Base-by-base conservation (phyloP, 2,888 invertebrate species). In the Hypolimnas misippus region DNA sequence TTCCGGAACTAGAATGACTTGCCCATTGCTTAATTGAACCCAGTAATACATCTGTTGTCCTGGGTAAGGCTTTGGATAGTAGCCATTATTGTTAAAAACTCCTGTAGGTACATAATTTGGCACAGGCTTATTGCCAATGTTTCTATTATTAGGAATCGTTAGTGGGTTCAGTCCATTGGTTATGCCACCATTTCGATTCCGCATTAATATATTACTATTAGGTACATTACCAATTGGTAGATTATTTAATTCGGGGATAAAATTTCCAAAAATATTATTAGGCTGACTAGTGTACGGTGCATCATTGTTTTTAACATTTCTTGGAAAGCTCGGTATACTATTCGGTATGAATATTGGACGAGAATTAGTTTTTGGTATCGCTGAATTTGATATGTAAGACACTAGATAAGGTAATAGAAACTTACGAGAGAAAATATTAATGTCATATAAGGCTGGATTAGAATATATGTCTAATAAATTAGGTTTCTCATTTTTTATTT, bases 1-100 rank as follows among this genome's bases (percentile, higher is more conserved):
- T 21, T 44, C 56, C n/a, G 67, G 67, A 46, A 67, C 53, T 40
- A 67, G 53, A 17, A 55, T 56, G 44, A 42, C 64, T 42, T 67
- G 67, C 7, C 67, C 67, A 62, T 67, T 64, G 29, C 52, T 64
- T 19, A 64, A 64, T 35, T 52, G 58, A 33, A 59, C 54, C 35
- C 56, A 46, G 42, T 67, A 59, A 40, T 67, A 64, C n/a, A n/a
- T 2, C 4, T 61, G 29, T 46, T 42, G 57, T 3, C 19, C 35
- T 16, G 49, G 40, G 21, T 50, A 57, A 17, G 31, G 17, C 19
- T 35, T 38, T 35, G 52, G 52, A 38, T 62, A 53, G 4, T 35
- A 46, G 2, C 16, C 12, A 51, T 40, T 50, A 14, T 14, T 4
- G n/a, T n/a, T n/a, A n/a, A n/a, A n/a, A n/a, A n/a, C n/a, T n/a